Evolutionary conservation across 2,113 vertebrate genomes (phyloP).

Genomic region (Fregetta grallaria): DNA sequence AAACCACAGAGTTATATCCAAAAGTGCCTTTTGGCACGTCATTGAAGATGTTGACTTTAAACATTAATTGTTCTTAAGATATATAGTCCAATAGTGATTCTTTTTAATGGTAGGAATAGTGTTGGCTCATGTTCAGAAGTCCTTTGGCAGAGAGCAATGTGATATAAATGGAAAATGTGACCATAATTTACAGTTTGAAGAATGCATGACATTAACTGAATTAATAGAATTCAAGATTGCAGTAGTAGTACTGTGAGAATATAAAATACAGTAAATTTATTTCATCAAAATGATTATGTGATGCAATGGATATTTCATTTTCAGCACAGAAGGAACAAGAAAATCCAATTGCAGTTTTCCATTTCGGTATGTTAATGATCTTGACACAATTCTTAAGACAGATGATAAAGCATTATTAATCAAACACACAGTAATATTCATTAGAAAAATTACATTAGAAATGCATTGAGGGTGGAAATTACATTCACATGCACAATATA

Average conservation of each 20-base stretch:
- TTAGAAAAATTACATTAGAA: conserved; percentile 44
- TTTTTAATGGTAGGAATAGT: background rate
- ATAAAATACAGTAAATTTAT: background rate
- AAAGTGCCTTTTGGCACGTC: background rate
- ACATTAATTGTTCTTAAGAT: background rate
- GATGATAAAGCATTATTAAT: conserved; percentile 3
- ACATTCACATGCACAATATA: background rate
- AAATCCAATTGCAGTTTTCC: background rate
- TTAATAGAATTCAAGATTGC: background rate
- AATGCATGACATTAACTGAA: background rate
- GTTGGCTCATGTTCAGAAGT: background rate
- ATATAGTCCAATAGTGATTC: background rate
- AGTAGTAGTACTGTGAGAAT: background rate
- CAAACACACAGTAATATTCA: background rate
- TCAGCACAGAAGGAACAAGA: background rate
- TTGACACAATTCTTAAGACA: background rate
- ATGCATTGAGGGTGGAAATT: conserved; percentile 19
- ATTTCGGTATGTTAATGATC: background rate
- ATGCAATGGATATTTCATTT: background rate
- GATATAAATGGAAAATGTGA: background rate
- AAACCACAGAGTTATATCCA: background rate
- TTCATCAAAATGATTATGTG: background rate
- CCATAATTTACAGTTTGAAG: background rate
- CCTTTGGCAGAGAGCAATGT: background rate
- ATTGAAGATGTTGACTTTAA: background rate